Evolutionary conservation across 2,888 invertebrate genomes (phyloP).

Genomic region (Aphodius sticticus): DNA sequence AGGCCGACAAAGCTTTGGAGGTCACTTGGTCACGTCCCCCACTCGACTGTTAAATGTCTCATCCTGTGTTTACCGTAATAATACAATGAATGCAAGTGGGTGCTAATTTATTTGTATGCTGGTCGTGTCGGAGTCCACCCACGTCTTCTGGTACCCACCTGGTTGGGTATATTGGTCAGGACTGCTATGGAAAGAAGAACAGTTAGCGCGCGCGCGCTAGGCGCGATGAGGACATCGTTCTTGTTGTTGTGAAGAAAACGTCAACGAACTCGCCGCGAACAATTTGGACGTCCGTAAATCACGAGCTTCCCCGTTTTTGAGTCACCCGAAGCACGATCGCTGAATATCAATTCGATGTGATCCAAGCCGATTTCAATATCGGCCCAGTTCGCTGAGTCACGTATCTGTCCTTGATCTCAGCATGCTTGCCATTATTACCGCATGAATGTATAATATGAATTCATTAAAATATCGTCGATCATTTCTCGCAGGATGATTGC

Average conservation of each 20-base stretch:
- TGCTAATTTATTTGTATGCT: constrained; percentile 4
- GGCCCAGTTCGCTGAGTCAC: background rate
- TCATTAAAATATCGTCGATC: background rate
- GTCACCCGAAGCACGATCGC: background rate
- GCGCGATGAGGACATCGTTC: background rate
- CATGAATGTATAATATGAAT: background rate
- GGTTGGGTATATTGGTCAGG: background rate
- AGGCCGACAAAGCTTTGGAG: background rate
- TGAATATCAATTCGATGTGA: background rate
- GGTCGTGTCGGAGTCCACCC: background rate
- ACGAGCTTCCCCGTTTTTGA: background rate
- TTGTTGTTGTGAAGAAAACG: background rate
- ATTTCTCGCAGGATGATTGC: too few species aligned
- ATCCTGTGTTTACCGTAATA: background rate
- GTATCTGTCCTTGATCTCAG: background rate
- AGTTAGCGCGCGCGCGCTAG: background rate
- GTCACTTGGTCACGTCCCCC: background rate
- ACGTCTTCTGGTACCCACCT: background rate
- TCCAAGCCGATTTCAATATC: background rate
- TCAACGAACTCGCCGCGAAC: background rate
- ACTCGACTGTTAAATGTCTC: background rate
- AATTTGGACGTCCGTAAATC: background rate
- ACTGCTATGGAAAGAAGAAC: background rate
- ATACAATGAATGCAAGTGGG: background rate
- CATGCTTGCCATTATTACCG: background rate